phyloP scores from a whole-genome alignment of 92 coral and sea anemone species.

The Zoanthus sansibaricus region DNA sequence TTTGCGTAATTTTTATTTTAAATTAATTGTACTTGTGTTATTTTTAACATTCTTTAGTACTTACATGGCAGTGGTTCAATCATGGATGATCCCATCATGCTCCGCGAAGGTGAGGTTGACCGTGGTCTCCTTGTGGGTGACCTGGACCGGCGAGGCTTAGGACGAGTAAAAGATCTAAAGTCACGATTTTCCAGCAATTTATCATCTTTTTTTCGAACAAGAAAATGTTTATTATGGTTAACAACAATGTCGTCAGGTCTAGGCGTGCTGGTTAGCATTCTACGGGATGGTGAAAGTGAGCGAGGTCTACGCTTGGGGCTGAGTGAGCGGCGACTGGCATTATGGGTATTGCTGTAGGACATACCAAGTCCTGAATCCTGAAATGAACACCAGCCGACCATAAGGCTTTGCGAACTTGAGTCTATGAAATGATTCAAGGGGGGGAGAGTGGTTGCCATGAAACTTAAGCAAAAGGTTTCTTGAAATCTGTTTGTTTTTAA shows the following conservation, averaged over 20 bases:
- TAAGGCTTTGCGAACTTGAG: conserved; percentile 16
- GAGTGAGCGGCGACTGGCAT: conserved; percentile 82
- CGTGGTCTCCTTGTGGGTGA: conserved; percentile 96
- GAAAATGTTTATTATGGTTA: conserved; percentile 79
- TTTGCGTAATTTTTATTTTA: too few species aligned
- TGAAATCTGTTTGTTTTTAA: too few species aligned
- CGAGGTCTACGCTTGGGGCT: conserved; percentile 78
- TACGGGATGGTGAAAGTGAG: conserved; percentile 85
- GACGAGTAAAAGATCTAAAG: conserved; percentile 97
- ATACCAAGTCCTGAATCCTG: conserved; percentile 92
- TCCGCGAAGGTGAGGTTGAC: conserved; percentile 78
- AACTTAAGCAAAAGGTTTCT: too few species aligned
- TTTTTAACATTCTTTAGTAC: neutral
- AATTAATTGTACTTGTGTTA: too few species aligned
- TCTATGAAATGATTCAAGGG: neutral
- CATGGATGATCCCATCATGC: conserved; percentile 80
- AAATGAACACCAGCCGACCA: conserved; percentile 58
- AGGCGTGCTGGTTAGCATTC: conserved; percentile 78
- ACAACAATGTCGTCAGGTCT: conserved; percentile 87
- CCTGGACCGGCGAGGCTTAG: conserved; percentile 93
- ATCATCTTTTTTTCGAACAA: conserved; percentile 92
- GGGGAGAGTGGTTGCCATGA: too few species aligned
- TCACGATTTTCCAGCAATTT: conserved; percentile 98
- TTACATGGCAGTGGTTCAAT: conserved; percentile 85
- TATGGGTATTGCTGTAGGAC: conserved; percentile 73